Percentiles rank a stretch among this genome's conserved stretches.
phyloP scores from a whole-genome alignment of 2,797 vertebrate genomes.

The Benthosema pterotum region DNA sequence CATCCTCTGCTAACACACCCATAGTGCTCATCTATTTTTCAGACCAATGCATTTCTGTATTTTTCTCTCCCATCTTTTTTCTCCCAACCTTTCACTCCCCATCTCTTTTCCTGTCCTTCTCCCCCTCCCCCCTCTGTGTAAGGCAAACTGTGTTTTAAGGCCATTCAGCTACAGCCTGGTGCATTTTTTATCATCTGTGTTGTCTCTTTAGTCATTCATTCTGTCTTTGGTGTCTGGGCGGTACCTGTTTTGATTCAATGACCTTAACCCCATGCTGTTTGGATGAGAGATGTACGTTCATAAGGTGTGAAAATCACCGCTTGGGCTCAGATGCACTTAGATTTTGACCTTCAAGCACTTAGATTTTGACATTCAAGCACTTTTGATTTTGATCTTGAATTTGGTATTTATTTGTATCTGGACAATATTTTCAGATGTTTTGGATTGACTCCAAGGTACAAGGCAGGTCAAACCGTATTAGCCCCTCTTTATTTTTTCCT shows the following conservation, averaged over 20 bases:
- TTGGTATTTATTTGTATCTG: constrained; percentile 33
- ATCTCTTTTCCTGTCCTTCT: not conserved
- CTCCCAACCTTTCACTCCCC: constrained; percentile 24
- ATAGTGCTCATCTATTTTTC: constrained; percentile 78
- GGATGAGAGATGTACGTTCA: not conserved
- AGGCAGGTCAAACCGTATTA: constrained; percentile 15
- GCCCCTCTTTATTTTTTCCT: constrained; percentile 11
- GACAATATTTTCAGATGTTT: constrained; percentile 3
- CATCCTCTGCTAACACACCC: constrained; percentile 59
- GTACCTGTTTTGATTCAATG: constrained; percentile 32
- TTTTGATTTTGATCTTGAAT: constrained; percentile 32
- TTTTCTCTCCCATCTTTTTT: constrained; percentile 24
- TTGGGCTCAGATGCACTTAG: constrained; percentile 11
- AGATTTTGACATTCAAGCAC: constrained; percentile 38
- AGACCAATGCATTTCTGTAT: constrained; percentile 61
- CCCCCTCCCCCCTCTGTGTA: constrained; percentile 2
- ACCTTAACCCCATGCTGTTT: constrained; percentile 28
- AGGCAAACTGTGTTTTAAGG: constrained; percentile 19
- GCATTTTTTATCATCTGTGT: constrained; percentile 29
- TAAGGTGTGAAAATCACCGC: constrained; percentile 21
- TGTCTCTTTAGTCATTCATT: constrained; percentile 37
- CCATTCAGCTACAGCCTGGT: constrained; percentile 4
- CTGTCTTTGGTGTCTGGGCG: constrained; percentile 29
- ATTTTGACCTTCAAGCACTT: constrained; percentile 37
- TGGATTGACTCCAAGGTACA: constrained; percentile 18